Evolutionary conservation across 2,113 vertebrate genomes (phyloP), one percentile per base, ranked within the genome.

Genomic region (Mesitornis unicolor): DNA sequence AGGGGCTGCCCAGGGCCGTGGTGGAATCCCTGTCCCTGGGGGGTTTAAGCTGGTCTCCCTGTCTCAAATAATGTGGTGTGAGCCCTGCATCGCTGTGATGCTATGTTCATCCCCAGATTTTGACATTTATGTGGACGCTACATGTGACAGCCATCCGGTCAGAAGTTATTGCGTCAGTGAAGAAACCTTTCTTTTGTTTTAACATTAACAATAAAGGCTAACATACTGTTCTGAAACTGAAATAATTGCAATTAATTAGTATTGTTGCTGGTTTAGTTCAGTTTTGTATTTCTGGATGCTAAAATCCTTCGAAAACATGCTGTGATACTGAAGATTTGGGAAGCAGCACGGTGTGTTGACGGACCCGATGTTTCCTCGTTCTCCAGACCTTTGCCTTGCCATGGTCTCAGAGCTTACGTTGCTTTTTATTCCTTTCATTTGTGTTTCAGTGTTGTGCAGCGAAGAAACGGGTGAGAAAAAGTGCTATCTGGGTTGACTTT

Each of bases 401-500:
- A 2, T 43, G 68, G 47, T 94, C 85, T 89, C 80, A 75, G 93
- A 83, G 85, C 43, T 36, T 81, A 24, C 83, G 85, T 64, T 93
- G 69, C 38, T 93, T 95, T 96, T 94, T 76, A 81, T 47, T 75
- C 67, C 75, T 86, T 91, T 84, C 28, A 57, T 94, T 96, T 95
- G 33, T 82, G 53, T 82, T 96, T 84, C 59, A 57, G 45, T 65
- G 84, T 48, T 40, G 28, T 42, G 81, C 61, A 85, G 94, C 84
- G 75, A 51, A 95, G 92, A 81, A 90, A 59, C 54, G 47, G 54
- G 50, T 64, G 56, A 1, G 7, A 35, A 67, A 71, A 56, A 26
- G 42, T 65, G 51, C 95, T 92, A 84, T 95, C 95, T 96, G 95
- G 57, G 68, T 43, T 76, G 73, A 61, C 80, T 96, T 69, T 75